A percentile compares a stretch with the other conserved stretches of the same genome.
These are phyloP conservation scores for Xerus inauris DNA, from an alignment of 2,113 vertebrate genomes.

Conservation along the genomic window DNA sequence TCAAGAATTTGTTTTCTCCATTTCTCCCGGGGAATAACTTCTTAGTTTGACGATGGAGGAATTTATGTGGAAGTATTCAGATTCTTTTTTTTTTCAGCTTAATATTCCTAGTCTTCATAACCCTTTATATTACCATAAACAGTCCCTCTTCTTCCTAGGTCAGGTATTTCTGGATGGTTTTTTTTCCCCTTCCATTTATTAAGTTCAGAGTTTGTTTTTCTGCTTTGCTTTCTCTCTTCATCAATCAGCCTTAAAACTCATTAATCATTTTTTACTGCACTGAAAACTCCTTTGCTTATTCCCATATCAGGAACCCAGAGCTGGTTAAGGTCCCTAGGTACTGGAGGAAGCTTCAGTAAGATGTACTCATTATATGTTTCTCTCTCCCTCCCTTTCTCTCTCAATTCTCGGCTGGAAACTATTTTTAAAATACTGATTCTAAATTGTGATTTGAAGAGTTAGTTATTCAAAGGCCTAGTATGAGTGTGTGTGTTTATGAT, in stretches of 20 bases:
- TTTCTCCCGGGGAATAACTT: conserved; percentile 72
- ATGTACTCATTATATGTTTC: neutral
- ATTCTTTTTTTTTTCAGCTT: conserved; percentile 39
- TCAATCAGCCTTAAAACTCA: conserved; percentile 70
- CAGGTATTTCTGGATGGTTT: conserved; percentile 59
- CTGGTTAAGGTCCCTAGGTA: conserved; percentile 9
- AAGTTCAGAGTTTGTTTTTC: conserved; percentile 73
- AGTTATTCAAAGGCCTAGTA: neutral
- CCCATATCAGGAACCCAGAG: conserved; percentile 50
- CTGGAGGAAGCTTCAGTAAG: neutral
- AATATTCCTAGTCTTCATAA: conserved; percentile 48
- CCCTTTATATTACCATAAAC: conserved; percentile 57
- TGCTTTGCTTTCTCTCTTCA: conserved; percentile 71
- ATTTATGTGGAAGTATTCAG: conserved; percentile 60
- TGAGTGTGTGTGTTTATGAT: neutral
- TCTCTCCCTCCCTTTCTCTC: too few species aligned
- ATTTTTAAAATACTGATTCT: conserved; percentile 29
- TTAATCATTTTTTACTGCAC: conserved; percentile 74
- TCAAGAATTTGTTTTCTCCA: conserved; percentile 67
- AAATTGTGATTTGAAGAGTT: conserved; percentile 13
- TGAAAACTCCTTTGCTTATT: conserved; percentile 61
- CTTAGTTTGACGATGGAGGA: conserved; percentile 64
- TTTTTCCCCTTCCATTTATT: conserved; percentile 52
- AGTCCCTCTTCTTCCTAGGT: conserved; percentile 40
- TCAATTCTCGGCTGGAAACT: conserved; percentile 37